Percentiles rank a stretch among this genome's conserved stretches.
These are phyloP conservation scores for Hyposmocoma kahamanoa DNA, from an alignment of 1,140 invertebrate species.

Conservation along the genomic window DNA sequence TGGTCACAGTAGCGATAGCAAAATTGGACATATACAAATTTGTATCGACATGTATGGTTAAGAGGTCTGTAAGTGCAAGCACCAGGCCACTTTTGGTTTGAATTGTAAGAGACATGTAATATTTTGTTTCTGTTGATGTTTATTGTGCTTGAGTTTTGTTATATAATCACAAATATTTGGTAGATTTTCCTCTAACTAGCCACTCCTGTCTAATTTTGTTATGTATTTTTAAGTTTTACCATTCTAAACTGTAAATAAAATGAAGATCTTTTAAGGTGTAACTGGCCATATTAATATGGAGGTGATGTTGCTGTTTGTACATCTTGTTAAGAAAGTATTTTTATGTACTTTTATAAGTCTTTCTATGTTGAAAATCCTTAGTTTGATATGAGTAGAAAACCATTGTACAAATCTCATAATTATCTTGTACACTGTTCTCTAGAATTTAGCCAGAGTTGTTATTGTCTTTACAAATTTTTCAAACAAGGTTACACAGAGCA, in stretches of 20 bases:
- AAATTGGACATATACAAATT: neutral
- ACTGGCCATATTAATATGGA: constrained; percentile 28
- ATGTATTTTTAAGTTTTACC: constrained; percentile 68
- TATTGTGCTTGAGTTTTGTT: constrained; percentile 59
- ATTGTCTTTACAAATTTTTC: no score
- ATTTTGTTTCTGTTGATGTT: constrained; percentile 59
- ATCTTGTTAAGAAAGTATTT: no score
- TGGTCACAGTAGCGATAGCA: neutral
- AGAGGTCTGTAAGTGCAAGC: neutral
- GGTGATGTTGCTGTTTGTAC: constrained; percentile 16
- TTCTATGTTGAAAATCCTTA: no score
- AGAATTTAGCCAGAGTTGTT: no score
- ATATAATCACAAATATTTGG: constrained; percentile 53
- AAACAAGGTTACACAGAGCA: no score
- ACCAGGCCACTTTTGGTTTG: constrained; percentile 18
- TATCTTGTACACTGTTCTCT: no score
- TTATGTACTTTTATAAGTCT: no score
- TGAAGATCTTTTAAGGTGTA: constrained; percentile 35
- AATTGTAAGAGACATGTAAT: constrained; percentile 23
- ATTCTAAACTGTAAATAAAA: constrained; percentile 58
- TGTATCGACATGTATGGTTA: neutral
- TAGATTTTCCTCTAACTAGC: constrained; percentile 51
- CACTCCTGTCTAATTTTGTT: constrained; percentile 60
- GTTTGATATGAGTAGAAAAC: no score
- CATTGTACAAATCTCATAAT: no score